These are phyloP conservation scores for Tiliacea citrago DNA, from an alignment of 2,888 invertebrate species.

Conservation along the genomic window DNA sequence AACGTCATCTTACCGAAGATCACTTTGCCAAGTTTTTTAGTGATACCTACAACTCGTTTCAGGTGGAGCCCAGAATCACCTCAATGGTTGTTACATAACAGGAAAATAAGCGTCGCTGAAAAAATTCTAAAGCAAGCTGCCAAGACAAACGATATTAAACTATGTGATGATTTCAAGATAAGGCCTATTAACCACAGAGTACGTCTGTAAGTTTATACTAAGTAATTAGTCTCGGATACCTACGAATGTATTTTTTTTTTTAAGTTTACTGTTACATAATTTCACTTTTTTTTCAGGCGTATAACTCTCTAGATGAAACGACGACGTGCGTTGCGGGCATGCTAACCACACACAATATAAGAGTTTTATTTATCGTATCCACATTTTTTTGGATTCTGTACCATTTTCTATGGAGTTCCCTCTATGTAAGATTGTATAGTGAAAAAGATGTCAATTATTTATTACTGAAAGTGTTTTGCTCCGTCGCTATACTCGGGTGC, in stretches of 20 bases:
- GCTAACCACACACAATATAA: constrained; percentile 78
- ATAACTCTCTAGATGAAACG: constrained; percentile 81
- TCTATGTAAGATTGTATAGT: constrained; percentile 78
- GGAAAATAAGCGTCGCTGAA: constrained; percentile 81
- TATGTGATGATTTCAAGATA: constrained; percentile 85
- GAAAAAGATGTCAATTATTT: constrained; percentile 65
- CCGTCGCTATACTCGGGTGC: constrained; percentile 71
- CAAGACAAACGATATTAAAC: constrained; percentile 76
- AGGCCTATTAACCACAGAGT: constrained; percentile 86
- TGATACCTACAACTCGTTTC: constrained; percentile 38
- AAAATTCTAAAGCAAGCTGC: constrained; percentile 79
- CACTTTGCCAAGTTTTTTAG: constrained; percentile 15
- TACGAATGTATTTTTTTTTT: background rate
- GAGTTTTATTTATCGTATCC: constrained; percentile 71
- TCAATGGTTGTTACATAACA: constrained; percentile 84
- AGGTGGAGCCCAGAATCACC: constrained; percentile 88
- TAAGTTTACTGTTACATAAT: background rate
- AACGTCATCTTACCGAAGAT: background rate
- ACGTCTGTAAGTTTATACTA: constrained; percentile 77
- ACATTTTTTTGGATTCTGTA: constrained; percentile 78
- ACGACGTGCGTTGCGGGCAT: constrained; percentile 79
- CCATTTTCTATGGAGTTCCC: constrained; percentile 79
- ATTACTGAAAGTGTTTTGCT: constrained; percentile 73
- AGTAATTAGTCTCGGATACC: constrained; percentile 37
- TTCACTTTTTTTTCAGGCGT: constrained; percentile 79